Evolutionary conservation across 2,113 vertebrate genomes (phyloP).

Genomic region (Coptodon bakossiorum): DNA sequence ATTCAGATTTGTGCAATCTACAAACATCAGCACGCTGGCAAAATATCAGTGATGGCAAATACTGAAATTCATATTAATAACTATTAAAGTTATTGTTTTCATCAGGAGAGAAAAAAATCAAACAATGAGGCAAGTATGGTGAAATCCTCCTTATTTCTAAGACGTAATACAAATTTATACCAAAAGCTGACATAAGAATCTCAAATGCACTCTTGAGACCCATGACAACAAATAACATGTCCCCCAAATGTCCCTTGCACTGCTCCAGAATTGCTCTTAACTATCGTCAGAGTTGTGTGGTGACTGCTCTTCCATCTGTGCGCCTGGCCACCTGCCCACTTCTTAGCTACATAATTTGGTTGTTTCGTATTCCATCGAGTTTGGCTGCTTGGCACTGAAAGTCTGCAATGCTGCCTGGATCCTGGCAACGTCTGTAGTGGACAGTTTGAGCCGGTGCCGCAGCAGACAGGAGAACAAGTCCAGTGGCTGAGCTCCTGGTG

Average conservation of each 20-base stretch:
- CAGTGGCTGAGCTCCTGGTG: slow-evolving; percentile 72
- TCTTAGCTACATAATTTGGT: slow-evolving; percentile 82
- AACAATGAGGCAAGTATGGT: slow-evolving; percentile 45
- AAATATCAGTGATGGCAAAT: slow-evolving; percentile 25
- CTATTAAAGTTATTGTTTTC: slow-evolving; percentile 14
- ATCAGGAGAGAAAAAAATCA: background rate
- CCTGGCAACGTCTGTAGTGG: slow-evolving; percentile 73
- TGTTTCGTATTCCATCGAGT: slow-evolving; percentile 77
- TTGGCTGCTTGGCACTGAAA: slow-evolving; percentile 76
- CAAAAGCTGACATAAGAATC: slow-evolving; percentile 53
- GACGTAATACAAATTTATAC: slow-evolving; percentile 57
- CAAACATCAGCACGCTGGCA: slow-evolving; percentile 35
- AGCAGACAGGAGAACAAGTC: slow-evolving; percentile 78
- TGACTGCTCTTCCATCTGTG: slow-evolving; percentile 49
- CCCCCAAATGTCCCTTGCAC: slow-evolving; percentile 33
- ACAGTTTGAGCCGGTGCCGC: slow-evolving; percentile 77
- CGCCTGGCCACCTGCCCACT: slow-evolving; percentile 27
- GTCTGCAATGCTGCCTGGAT: slow-evolving; percentile 77
- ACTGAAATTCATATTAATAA: slow-evolving; percentile 6
- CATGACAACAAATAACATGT: slow-evolving; percentile 38
- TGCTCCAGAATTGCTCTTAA: slow-evolving; percentile 34
- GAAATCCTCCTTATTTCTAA: slow-evolving; percentile 49
- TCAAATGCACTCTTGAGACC: slow-evolving; percentile 36
- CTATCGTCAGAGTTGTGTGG: slow-evolving; percentile 22
- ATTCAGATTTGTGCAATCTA: slow-evolving; percentile 45